Conservation (phyloP, 2,113 vertebrate genomes). For the Xiphophorus hellerii region DNA sequence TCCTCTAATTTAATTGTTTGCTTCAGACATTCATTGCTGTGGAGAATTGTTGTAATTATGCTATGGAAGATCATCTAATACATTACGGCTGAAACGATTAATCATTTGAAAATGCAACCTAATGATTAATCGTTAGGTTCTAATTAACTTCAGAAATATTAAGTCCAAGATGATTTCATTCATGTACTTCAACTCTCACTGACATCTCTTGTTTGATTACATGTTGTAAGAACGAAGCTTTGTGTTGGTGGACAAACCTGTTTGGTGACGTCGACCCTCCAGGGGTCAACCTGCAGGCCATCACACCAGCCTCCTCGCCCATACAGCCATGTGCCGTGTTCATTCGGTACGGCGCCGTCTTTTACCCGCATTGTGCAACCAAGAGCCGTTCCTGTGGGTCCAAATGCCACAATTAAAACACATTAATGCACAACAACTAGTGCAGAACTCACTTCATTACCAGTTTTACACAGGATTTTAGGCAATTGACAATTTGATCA, state of each 20-base stretch:
- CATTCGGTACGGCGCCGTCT: slow-evolving; percentile 81
- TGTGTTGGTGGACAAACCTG: slow-evolving; percentile 65
- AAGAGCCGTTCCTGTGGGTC: slow-evolving; percentile 67
- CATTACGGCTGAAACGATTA: neutral
- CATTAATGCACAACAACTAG: neutral
- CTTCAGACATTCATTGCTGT: neutral
- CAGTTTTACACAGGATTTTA: too few species aligned
- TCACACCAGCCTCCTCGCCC: slow-evolving; percentile 84
- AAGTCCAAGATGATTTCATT: too few species aligned
- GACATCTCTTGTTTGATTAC: neutral
- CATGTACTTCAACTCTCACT: neutral
- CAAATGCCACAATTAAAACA: neutral
- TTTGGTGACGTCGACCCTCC: slow-evolving; percentile 78
- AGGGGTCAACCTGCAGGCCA: slow-evolving; percentile 81
- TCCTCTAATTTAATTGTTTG: slow-evolving; percentile 8
- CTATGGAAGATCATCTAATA: neutral
- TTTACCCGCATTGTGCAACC: slow-evolving; percentile 74
- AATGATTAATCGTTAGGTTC: too few species aligned
- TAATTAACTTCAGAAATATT: too few species aligned
- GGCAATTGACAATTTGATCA: too few species aligned
- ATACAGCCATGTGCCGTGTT: slow-evolving; percentile 83
- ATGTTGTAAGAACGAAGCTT: neutral
- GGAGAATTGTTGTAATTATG: neutral
- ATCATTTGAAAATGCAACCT: too few species aligned
- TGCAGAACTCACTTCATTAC: neutral